Base-by-base conservation (phyloP, 2,113 vertebrate species). In the Pithys albifrons region DNA sequence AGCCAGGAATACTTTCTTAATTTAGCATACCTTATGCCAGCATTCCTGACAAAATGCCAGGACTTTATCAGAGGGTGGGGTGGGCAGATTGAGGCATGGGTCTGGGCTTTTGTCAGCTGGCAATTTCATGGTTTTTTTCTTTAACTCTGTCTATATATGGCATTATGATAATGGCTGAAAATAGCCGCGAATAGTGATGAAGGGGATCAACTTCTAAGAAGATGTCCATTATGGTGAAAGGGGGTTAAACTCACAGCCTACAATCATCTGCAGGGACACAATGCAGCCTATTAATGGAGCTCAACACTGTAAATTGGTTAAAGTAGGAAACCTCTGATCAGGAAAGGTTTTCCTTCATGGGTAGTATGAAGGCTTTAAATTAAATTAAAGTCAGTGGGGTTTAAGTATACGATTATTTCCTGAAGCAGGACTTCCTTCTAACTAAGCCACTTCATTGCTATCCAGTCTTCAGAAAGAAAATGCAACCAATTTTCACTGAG, bases 21-120 rank as follows among this genome's bases (percentile, higher is more conserved):
- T 92, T 91, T 91, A 78, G 25, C 93, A 81, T 86, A 91, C 52
- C 72, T 65, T 76, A 33, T 76, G 71, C 22, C 41, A 89, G 28
- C 76, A 92, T 87, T 94, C 72, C 83, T 52, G 88, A 86, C 79
- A 93, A 88, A 88, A 71, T 37, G 72, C 80, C 85, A 87, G 54
- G 43, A 89, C 89, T 87, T 70, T 76, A 41, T 89, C 74, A 33
- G 54, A 59, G 22, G 24, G 61, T 84, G 49, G 65, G 29, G 33
- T 73, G 62, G 39, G 92, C 88, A 96, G 73, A 89, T 85, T 49
- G 41, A 89, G 52, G 61, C 31, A 88, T 0, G 0, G 80, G 39
- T 74, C 49, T 70, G 48, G 65, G 12, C 37, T 49, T 66, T 78
- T 81, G 59, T n/a, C 0, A 1, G 57, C 31, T 91, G 70, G 57